Evolutionary conservation across 92 coral and sea anemone genomes (phyloP).

Genomic region (Bergia puertoricense): DNA sequence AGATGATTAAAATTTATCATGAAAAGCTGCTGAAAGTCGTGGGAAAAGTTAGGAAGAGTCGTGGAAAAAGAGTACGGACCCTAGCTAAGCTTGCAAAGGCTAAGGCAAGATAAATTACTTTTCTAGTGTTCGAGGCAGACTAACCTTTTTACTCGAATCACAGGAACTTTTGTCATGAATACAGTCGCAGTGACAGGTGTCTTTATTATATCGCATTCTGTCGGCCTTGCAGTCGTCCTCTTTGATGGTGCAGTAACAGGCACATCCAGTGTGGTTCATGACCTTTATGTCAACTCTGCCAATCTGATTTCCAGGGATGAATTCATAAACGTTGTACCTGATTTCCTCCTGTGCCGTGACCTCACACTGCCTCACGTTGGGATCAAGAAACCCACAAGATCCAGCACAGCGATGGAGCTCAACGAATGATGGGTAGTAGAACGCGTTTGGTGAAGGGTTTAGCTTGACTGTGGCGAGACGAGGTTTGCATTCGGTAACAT

Average conservation of each 20-base stretch:
- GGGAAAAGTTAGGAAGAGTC: too few relatives aligned
- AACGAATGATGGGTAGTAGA: not conserved
- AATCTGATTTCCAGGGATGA: not conserved
- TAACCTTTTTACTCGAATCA: not conserved
- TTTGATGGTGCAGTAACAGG: conserved; percentile 50
- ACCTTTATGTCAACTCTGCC: not conserved
- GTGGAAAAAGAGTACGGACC: too few relatives aligned
- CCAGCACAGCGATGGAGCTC: conserved; percentile 10
- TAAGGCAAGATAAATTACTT: too few relatives aligned
- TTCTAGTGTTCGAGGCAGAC: not conserved
- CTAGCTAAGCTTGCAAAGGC: too few relatives aligned
- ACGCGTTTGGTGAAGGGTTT: not conserved
- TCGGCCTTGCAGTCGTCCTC: conserved; percentile 47
- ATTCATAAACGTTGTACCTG: not conserved
- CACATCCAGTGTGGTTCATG: conserved; percentile 61
- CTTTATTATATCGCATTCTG: conserved; percentile 26
- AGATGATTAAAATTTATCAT: too few relatives aligned
- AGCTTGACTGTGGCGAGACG: not conserved
- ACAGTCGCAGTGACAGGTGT: conserved; percentile 44
- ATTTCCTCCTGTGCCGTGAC: not conserved
- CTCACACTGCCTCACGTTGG: not conserved
- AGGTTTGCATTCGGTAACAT: not conserved
- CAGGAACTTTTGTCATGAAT: conserved; percentile 20
- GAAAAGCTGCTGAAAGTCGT: too few relatives aligned
- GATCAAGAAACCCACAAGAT: not conserved